A percentile compares a stretch with the other conserved stretches of the same genome.
phyloP scores from a whole-genome alignment of 2,113 vertebrate genomes.

The Etia nguti region DNA sequence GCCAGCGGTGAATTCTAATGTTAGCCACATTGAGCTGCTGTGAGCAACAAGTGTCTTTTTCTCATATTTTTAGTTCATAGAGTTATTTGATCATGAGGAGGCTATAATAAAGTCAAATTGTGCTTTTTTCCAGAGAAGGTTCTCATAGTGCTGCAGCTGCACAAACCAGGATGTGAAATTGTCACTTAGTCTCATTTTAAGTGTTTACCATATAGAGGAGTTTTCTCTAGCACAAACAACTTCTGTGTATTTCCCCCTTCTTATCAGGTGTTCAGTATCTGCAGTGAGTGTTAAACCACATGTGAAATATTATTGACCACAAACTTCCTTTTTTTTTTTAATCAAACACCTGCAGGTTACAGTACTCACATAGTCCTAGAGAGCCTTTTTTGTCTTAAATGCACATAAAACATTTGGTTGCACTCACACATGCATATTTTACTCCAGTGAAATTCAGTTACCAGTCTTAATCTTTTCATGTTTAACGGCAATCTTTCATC shows the following conservation, averaged over 20 bases:
- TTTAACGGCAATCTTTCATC: neutral
- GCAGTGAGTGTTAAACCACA: neutral
- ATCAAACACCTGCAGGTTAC: neutral
- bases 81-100: too few species aligned
- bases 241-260: neutral
- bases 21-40: neutral
- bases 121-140: too few species aligned
- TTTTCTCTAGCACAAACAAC: neutral
- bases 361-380: rapidly evolving
- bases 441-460: neutral
- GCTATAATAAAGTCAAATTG: too few species aligned
- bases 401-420: rapidly evolving
- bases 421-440: rapidly evolving
- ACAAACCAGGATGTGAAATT: too few species aligned
- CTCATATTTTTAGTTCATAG: neutral
- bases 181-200: too few species aligned
- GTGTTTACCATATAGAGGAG: neutral
- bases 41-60: rapidly evolving
- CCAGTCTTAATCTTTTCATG: rapidly evolving
- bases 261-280: neutral
- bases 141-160: too few species aligned
- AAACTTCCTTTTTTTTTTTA: neutral
- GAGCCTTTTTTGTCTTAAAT: rapidly evolving
- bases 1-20: rapidly evolving
- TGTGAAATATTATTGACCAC: too few species aligned